Percentiles rank a stretch among this genome's conserved stretches.
Conservation (phyloP, 2,797 vertebrate species). For the Cynodonichthys magdalenae region DNA sequence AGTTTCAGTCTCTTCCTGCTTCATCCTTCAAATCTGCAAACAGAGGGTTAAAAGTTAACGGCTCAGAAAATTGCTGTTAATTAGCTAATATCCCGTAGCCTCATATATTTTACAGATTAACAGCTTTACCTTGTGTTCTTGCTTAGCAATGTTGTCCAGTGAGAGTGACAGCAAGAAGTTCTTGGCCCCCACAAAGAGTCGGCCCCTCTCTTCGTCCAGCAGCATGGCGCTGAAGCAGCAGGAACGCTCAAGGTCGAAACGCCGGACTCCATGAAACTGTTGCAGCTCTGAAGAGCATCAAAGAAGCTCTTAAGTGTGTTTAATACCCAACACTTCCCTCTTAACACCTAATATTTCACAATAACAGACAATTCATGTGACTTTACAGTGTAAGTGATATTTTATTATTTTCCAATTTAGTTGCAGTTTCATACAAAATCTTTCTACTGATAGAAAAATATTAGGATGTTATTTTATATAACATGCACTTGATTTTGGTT, state of each 20-base stretch:
- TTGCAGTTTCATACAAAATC: too few species aligned
- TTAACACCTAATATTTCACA: too few species aligned
- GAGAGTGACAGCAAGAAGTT: slow-evolving; percentile 93
- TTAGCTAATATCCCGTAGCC: background rate
- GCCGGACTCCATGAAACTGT: slow-evolving; percentile 86
- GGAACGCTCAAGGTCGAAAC: slow-evolving; percentile 87
- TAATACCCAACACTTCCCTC: too few species aligned
- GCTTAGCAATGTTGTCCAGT: slow-evolving; percentile 92
- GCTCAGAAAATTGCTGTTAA: background rate
- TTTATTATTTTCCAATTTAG: too few species aligned
- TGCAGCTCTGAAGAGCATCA: slow-evolving; percentile 82
- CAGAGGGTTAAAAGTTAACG: background rate
- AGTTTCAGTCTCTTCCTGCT: background rate
- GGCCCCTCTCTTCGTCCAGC: slow-evolving; percentile 92
- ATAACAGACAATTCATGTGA: too few species aligned
- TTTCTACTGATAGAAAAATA: too few species aligned
- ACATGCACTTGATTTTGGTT: too few species aligned
- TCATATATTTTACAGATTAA: background rate
- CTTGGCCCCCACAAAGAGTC: slow-evolving; percentile 91
- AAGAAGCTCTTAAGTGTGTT: background rate
- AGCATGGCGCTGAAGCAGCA: slow-evolving; percentile 92
- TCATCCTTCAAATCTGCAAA: background rate
- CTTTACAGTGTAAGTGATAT: too few species aligned
- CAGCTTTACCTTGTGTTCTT: slow-evolving; percentile 86
- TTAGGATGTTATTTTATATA: too few species aligned